These are phyloP conservation scores for Scaptomyza parva DNA, from an alignment of 2,888 invertebrate species.

Conservation along the genomic window DNA sequence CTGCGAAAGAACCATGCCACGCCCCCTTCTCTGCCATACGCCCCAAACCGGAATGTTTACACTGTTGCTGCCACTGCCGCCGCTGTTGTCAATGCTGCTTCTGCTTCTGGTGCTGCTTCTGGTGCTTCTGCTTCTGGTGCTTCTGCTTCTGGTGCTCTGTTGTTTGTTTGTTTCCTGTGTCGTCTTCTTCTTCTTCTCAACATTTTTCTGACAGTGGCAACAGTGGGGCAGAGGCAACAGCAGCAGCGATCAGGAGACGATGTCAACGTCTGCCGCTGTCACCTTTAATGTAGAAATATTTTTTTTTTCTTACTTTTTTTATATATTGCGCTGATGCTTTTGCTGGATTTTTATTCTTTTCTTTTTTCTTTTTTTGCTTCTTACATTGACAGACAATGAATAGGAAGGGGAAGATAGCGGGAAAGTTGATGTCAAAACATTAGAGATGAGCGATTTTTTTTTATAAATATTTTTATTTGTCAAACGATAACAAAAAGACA, in stretches of 20 bases:
- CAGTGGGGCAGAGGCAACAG: slow-evolving; percentile 2
- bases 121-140: slow-evolving; percentile 38
- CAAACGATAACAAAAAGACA: not conserved
- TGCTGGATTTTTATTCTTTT: slow-evolving; percentile 3
- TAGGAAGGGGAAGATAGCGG: not conserved
- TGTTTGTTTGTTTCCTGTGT: slow-evolving; percentile 74
- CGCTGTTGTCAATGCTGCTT: too few relatives aligned
- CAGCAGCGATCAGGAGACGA: slow-evolving; percentile 19
- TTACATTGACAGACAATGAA: slow-evolving; percentile 60
- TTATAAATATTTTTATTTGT: not conserved
- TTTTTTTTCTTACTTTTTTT: slow-evolving; percentile 9
- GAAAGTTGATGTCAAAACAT: not conserved
- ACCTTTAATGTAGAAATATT: slow-evolving; percentile 77
- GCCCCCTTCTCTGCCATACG: slow-evolving; percentile 12
- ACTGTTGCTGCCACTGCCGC: slow-evolving; percentile 46
- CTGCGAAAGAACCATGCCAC: slow-evolving; percentile 33
- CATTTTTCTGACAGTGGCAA: slow-evolving; percentile 10
- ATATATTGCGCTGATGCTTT: not conserved
- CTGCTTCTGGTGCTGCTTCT: slow-evolving; percentile 50
- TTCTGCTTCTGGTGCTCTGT: slow-evolving; percentile 10
- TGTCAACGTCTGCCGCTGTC: slow-evolving; percentile 71
- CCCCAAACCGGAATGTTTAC: slow-evolving; percentile 60
- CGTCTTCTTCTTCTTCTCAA: slow-evolving; percentile 8
- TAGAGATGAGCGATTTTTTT: not conserved
- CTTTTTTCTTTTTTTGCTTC: slow-evolving; percentile 1